Percentiles rank a stretch among this genome's conserved stretches.
Conservation (phyloP, 2,888 invertebrate species). For the Luperina nickerlii region DNA sequence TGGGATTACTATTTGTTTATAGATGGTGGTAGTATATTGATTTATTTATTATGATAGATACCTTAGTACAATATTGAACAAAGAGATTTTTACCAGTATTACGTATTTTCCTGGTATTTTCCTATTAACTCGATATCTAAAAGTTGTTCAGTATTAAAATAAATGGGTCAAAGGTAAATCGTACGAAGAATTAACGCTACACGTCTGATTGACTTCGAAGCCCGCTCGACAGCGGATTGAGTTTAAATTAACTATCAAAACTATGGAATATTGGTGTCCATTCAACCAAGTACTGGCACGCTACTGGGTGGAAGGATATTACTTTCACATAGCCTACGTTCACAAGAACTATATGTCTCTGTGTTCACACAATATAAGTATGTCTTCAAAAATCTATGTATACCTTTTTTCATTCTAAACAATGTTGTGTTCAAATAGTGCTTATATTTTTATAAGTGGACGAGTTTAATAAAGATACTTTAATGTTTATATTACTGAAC, state of each 20-base stretch:
- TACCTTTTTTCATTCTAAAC: background rate
- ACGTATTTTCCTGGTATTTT: background rate
- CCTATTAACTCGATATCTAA: background rate
- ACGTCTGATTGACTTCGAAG: slow-evolving; percentile 47
- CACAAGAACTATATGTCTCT: background rate
- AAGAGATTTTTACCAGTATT: background rate
- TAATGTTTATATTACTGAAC: background rate
- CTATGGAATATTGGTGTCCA: slow-evolving; percentile 47
- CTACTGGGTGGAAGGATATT: background rate
- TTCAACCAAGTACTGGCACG: slow-evolving; percentile 24
- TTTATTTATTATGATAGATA: background rate
- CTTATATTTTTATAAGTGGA: background rate
- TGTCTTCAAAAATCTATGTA: background rate
- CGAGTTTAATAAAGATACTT: background rate
- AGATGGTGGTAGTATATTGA: background rate
- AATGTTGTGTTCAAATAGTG: too few species aligned
- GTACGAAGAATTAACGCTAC: slow-evolving; percentile 11
- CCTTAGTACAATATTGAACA: background rate
- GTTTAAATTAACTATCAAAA: slow-evolving; percentile 59
- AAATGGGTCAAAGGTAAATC: slow-evolving; percentile 17
- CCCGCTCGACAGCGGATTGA: slow-evolving; percentile 32
- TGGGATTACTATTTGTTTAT: background rate
- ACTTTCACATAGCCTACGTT: background rate
- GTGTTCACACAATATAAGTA: background rate
- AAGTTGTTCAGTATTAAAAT: background rate